Conservation (phyloP, 2,797 vertebrate genomes). For the Mus minutoides region DNA sequence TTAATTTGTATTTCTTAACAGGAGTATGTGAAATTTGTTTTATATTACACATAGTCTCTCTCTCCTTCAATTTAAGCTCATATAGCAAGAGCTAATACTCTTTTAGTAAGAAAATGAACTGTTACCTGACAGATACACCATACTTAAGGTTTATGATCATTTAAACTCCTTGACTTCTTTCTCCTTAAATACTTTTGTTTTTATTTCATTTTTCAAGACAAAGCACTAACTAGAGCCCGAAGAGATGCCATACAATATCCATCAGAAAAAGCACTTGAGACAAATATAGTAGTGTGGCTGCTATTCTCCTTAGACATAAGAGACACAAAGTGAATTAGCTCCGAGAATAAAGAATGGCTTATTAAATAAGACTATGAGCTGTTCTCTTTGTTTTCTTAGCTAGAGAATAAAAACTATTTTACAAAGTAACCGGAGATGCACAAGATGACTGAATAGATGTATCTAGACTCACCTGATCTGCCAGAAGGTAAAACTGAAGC, state of each 20-base stretch:
- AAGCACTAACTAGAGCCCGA: not conserved
- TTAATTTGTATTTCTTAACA: not conserved
- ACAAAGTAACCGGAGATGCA: not conserved
- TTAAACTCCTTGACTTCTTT: constrained; percentile 65
- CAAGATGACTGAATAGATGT: not conserved
- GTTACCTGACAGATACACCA: not conserved
- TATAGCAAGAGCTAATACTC: constrained; percentile 14
- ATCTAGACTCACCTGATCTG: not conserved
- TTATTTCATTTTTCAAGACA: constrained; percentile 15
- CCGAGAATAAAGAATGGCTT: not conserved
- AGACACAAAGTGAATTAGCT: not conserved
- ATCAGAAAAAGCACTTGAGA: not conserved
- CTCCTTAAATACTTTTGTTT: constrained; percentile 32
- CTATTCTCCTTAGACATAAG: not conserved
- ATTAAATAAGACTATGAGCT: not conserved
- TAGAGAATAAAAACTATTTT: not conserved
- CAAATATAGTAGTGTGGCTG: not conserved
- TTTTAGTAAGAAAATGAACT: constrained; percentile 53
- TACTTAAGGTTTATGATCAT: not conserved
- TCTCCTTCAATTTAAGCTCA: not conserved
- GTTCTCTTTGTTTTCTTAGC: not conserved
- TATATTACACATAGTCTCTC: not conserved
- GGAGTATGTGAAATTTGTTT: constrained; percentile 1
- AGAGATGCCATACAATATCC: not conserved
- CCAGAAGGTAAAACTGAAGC: not conserved